Percentiles rank a stretch among this genome's conserved stretches.
Evolutionary conservation across 2,113 vertebrate genomes (phyloP).

Genomic region (Lates calcarifer): DNA sequence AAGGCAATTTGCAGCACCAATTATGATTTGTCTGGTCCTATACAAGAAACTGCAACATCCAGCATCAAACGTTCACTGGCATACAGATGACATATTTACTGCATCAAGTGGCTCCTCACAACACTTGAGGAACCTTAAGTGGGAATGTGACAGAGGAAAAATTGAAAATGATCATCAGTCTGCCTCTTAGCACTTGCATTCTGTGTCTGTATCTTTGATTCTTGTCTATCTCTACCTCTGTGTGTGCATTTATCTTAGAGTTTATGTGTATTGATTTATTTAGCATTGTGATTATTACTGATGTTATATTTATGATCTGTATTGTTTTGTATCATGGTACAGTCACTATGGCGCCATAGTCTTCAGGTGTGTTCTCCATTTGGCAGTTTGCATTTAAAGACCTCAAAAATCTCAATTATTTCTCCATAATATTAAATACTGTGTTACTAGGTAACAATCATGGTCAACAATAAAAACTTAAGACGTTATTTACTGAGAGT

Average conservation of each 20-base stretch:
- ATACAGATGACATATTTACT: conserved; percentile 23
- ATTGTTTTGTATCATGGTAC: conserved; percentile 3
- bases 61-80: not conserved
- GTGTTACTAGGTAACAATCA: not conserved
- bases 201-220: not conserved
- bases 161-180: not conserved
- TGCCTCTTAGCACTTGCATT: conserved; percentile 3
- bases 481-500: too few relatives aligned
- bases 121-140: not conserved
- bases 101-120: conserved; percentile 2
- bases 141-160: conserved; percentile 4
- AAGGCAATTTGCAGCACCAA: not conserved
- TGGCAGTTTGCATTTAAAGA: not conserved
- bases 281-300: not conserved
- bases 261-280: conserved; percentile 32
- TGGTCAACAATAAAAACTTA: too few relatives aligned
- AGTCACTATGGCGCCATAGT: conserved; percentile 6
- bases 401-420: not conserved
- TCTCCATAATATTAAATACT: not conserved
- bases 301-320: conserved; percentile 25
- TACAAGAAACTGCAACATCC: not conserved
- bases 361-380: not conserved
- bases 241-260: not conserved
- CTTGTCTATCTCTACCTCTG: not conserved
- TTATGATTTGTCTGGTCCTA: not conserved